Evolutionary conservation across 53 echinoderm and acorn worm species (phyloP), one percentile per base, ranked within the genome.

Genomic region (Luidia sarsii): DNA sequence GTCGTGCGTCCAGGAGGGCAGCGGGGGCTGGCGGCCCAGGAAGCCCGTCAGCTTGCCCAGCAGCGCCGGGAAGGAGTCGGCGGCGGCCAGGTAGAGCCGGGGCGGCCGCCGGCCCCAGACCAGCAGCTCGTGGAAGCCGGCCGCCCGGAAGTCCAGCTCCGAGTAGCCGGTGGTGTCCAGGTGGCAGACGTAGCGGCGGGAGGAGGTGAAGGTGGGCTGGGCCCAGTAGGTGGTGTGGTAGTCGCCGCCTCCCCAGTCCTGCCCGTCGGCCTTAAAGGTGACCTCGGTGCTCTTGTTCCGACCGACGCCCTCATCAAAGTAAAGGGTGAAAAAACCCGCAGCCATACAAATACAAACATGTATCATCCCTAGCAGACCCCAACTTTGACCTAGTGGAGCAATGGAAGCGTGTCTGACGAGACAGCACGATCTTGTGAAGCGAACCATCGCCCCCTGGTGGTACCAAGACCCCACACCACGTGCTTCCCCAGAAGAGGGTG

Each of bases 261-360:
- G 34, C 37, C 73, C 38, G 81, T 93, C 82, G 23, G 93, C 82
- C 32, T 80, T 33, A 30, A 96, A 85, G 6, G 96, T 96, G 31
- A 83, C 63, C 36, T 79, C 65, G 0, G 90, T 88, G 24, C 83
- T 88, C 59, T 90, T 90, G 39, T 96, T 96, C 7, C 93, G 81
- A 18, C 96, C 96, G 18, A 96, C 96, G 16, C 96, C 96, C 96
- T 95, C n/a, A n/a, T n/a, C n/a, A n/a, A n/a, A n/a, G n/a, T n/a
- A n/a, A n/a, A n/a, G n/a, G n/a, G n/a, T n/a, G n/a, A n/a, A n/a
- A n/a, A n/a, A n/a, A n/a, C n/a, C n/a, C n/a, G n/a, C n/a, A n/a
- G n/a, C n/a, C n/a, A n/a, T n/a, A n/a, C n/a, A n/a, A n/a, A n/a
- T n/a, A n/a, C n/a, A n/a, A n/a, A n/a, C n/a, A n/a, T n/a, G n/a